A percentile compares a stretch with the other conserved stretches of the same genome.
Evolutionary conservation across 2,797 vertebrate species (phyloP).

Genomic region (Jordanella pulchra): DNA sequence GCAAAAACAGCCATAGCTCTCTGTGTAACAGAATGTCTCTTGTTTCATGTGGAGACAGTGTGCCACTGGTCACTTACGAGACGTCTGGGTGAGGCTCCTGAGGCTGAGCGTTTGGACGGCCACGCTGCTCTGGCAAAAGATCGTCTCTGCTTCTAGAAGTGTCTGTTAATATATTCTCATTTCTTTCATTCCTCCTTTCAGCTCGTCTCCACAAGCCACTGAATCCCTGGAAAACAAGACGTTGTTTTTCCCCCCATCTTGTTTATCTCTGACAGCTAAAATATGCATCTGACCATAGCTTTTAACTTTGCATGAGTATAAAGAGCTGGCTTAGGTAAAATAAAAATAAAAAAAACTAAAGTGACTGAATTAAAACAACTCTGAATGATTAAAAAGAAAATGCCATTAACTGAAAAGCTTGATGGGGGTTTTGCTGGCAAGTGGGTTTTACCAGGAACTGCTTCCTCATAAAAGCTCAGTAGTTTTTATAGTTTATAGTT

Average conservation of each 20-base stretch:
- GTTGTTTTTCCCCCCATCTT: neutral
- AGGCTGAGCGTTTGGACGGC: neutral
- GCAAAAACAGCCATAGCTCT: constrained; percentile 12
- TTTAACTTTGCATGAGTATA: no score
- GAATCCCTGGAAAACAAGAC: neutral
- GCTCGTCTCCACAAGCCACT: constrained; percentile 11
- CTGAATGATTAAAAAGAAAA: neutral
- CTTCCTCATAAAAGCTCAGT: neutral
- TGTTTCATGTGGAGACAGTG: constrained; percentile 22
- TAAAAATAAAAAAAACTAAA: neutral
- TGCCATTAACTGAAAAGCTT: neutral
- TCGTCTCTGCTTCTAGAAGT: constrained; percentile 52
- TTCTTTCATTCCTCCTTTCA: constrained; percentile 24
- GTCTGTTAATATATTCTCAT: constrained; percentile 1
- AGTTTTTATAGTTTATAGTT: no score
- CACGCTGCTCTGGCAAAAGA: constrained; percentile 35
- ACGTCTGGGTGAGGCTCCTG: constrained; percentile 43
- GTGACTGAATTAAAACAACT: neutral
- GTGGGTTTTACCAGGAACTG: neutral
- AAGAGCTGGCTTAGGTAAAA: neutral
- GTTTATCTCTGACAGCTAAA: neutral
- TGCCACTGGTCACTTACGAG: constrained; percentile 44
- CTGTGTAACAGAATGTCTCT: constrained; percentile 18
- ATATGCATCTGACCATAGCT: neutral
- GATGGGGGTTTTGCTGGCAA: neutral